phyloP scores from a whole-genome alignment of 1,140 invertebrate species.

The Anoplophora glabripennis region DNA sequence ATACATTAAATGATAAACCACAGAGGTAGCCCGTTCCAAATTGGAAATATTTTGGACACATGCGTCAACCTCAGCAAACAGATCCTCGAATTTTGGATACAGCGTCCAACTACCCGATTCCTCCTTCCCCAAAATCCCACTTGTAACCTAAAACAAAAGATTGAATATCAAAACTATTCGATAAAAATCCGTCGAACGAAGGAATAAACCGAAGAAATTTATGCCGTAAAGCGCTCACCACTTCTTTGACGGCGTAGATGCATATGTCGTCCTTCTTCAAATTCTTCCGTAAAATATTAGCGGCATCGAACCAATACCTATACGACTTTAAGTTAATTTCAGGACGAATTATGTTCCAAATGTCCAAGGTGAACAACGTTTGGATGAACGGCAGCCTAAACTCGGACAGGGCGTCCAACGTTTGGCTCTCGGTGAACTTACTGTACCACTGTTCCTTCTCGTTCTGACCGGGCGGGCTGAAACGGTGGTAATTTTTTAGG shows the following conservation, averaged over 20 bases:
- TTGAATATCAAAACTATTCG: too few species aligned
- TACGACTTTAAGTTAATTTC: slow-evolving; percentile 45
- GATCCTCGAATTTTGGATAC: slow-evolving; percentile 30
- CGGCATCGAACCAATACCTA: slow-evolving; percentile 36
- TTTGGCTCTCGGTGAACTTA: slow-evolving; percentile 27
- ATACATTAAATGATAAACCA: slow-evolving; percentile 36
- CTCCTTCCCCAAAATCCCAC: slow-evolving; percentile 18
- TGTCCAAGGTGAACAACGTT: slow-evolving; percentile 33
- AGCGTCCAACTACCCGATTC: slow-evolving; percentile 28
- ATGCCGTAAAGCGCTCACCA: too few species aligned
- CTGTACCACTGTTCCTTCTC: slow-evolving; percentile 42
- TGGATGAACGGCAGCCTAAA: slow-evolving; percentile 37
- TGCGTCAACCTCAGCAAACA: slow-evolving; percentile 36
- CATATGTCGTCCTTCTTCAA: slow-evolving; percentile 41
- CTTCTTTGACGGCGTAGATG: slow-evolving; percentile 38
- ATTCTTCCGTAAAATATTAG: slow-evolving; percentile 25
- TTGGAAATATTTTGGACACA: slow-evolving; percentile 37
- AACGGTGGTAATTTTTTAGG: slow-evolving; percentile 35
- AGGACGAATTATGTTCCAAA: slow-evolving; percentile 42
- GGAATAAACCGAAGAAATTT: too few species aligned
- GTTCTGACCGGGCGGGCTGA: slow-evolving; percentile 26
- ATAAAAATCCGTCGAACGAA: too few species aligned
- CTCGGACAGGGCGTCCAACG: slow-evolving; percentile 36
- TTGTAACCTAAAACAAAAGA: slow-evolving; percentile 13
- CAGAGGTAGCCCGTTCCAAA: slow-evolving; percentile 38